These are phyloP conservation scores for Orthosia cruda DNA, from an alignment of 2,888 invertebrate genomes.

Conservation along the genomic window DNA sequence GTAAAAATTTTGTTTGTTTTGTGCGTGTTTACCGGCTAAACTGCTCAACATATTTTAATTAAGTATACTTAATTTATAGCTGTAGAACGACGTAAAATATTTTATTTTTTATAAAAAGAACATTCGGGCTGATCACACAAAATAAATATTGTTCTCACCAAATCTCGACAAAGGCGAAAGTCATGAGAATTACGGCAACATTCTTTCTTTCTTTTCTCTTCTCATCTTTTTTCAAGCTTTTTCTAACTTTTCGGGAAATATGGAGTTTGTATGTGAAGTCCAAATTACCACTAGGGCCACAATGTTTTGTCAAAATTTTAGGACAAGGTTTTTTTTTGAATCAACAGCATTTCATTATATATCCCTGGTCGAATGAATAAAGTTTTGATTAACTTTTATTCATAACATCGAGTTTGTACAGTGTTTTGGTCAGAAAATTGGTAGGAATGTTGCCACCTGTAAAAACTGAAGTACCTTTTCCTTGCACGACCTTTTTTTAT, in stretches of 20 bases:
- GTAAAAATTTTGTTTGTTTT: neutral
- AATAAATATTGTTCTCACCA: neutral
- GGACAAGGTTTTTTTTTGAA: constrained; percentile 30
- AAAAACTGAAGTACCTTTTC: constrained; percentile 65
- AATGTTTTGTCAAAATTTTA: constrained; percentile 15
- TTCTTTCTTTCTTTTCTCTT: constrained; percentile 44
- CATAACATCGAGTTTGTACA: constrained; percentile 90
- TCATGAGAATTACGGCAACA: constrained; percentile 64
- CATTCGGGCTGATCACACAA: too few species aligned
- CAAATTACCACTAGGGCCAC: constrained; percentile 54
- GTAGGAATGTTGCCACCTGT: constrained; percentile 87
- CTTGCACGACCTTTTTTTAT: constrained; percentile 82
- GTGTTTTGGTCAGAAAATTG: constrained; percentile 80
- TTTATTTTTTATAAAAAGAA: neutral
- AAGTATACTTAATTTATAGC: too few species aligned
- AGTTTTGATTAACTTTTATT: constrained; percentile 67
- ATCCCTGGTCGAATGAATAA: constrained; percentile 77
- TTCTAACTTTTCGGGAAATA: constrained; percentile 53
- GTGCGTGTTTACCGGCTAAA: neutral
- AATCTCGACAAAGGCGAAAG: neutral
- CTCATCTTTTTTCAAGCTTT: constrained; percentile 60
- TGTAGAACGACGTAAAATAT: too few species aligned
- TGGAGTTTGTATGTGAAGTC: constrained; percentile 58
- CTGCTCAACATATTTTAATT: neutral
- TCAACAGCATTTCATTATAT: constrained; percentile 87